Base-by-base conservation (phyloP, 1,140 invertebrate species). In the Drosophila ambigua region DNA sequence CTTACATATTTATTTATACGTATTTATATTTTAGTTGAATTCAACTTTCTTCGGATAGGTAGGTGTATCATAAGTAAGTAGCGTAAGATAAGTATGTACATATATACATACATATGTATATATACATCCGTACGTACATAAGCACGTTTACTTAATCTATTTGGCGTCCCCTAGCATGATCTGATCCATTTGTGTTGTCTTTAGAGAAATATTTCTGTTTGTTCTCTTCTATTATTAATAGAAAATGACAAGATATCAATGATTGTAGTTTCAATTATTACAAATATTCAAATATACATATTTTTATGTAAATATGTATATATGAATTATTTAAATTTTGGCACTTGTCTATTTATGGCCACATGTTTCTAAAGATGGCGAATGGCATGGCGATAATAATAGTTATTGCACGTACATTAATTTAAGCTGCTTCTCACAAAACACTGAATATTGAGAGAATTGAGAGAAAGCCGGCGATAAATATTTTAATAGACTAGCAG, bases 271-370 rank as follows among this genome's bases (percentile, higher is more conserved):
- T 39, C 35, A 5, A 39, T 39, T 39, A 39, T 39, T 13, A 39
- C 4, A 39, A 39, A 39, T 5, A 39, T 13, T 4, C 11, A 39
- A 39, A 39, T 39, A 39, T 39, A 39, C 35, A 39, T 39, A 39
- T 39, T 13, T 28, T 2, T 28, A 2, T 28, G 26, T 26, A 26
- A 3, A 35, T 39, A 39, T 58, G 31, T 69, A 52, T 46, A 58
- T 53, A 62, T 41, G 15, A 59, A 57, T 60, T 13, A 15, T 59
- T 44, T 63, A 59, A 8, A 43, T 64, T 72, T 77, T 79, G 78
- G 78, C 77, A 81, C 78, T 65, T 62, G 50, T 79, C 16, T 58
- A 54, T 35, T 54, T 60, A 80, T 81, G 78, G 78, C 78, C 67
- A 68, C 60, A 72, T 39, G 63, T 77, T 81, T 61, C 66, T 46